Base-by-base conservation (phyloP, 2,797 vertebrate species). In the Mormyrops boulengeri region DNA sequence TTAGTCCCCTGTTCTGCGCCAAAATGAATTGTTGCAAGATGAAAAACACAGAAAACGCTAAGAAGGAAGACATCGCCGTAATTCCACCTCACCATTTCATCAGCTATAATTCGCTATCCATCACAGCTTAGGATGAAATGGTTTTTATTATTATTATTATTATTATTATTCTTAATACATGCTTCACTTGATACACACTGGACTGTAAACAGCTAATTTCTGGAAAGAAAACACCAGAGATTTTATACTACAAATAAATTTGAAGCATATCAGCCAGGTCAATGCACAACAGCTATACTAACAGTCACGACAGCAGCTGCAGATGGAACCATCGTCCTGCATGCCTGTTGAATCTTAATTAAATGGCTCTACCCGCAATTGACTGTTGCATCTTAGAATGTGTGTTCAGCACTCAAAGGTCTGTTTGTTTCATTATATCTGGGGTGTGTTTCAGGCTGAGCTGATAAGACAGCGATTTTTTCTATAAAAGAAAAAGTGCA, bases 11-110 rank as follows among this genome's bases (percentile, higher is more conserved):
- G 66, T 50, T 30, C 84, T 49, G 73, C 22, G 90, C 53, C 85
- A n/a, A 91, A 84, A 85, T 88, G 41, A 89, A 92, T 85, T 90
- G 50, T 88, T 89, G 34, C 30, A 50, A 89, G 88, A 30, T 90
- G 82, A 66, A 91, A 30, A 47, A 89, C 38, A 89, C 26, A 55
- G 50, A 87, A 87, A 38, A 73, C 30, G 12, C 66, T 73, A 73
- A 73, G 30, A 38, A 73, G 66, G 30, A 38, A 73, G 66, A 73
- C 66, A 73, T 73, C 30, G 4, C 30, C 4, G 12, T 73, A 73
- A 73, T 73, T 73, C 66, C 66, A 17, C 34, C 66, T 80, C 77
- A 47, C 77, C 38, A 44, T 80, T 80, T 73, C 66, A 73, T 73
- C 66, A 73, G 66, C 66, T 73, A 17, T 73, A 38, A 73, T 73